phyloP scores from a whole-genome alignment of 2,797 vertebrate species.

The Lagodon rhomboides region DNA sequence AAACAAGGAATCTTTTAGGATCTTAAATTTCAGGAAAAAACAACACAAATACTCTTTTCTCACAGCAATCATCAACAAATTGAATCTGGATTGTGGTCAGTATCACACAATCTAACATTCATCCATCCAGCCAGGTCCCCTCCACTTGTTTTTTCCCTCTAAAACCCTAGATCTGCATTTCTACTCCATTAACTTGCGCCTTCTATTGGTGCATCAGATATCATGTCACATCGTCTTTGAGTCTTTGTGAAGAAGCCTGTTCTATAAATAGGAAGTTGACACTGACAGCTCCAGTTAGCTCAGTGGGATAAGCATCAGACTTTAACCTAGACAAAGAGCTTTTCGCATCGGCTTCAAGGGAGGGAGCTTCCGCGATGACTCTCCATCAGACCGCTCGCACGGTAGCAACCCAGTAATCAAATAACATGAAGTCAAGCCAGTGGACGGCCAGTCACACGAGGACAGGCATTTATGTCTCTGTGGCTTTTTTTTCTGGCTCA shows the following conservation, averaged over 20 bases:
- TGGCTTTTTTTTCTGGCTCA: conserved; percentile 7
- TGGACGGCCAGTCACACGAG: conserved; percentile 31
- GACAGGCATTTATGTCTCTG: conserved; percentile 32
- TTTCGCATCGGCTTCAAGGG: conserved; percentile 61
- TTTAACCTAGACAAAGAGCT: conserved; percentile 73
- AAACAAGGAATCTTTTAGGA: too few species aligned
- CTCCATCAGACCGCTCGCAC: conserved; percentile 47
- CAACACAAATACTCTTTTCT: too few species aligned
- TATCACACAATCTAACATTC: neutral
- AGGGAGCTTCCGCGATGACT: conserved; percentile 37
- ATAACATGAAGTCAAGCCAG: conserved; percentile 56
- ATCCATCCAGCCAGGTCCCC: neutral
- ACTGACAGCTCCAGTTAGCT: conserved; percentile 80
- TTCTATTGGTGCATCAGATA: conserved; percentile 64
- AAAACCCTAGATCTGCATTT: conserved; percentile 3
- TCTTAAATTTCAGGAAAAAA: too few species aligned
- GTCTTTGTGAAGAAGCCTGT: conserved; percentile 66
- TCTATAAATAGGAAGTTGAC: conserved; percentile 82
- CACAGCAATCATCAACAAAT: too few species aligned
- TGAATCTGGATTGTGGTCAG: neutral
- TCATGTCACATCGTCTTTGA: conserved; percentile 71
- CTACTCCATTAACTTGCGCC: conserved; percentile 34
- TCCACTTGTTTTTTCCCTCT: neutral
- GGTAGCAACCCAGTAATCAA: conserved; percentile 68
- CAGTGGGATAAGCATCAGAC: conserved; percentile 73